A percentile compares a stretch with the other conserved stretches of the same genome.
Conservation (phyloP, 1,140 invertebrate genomes). For the Heliconius himera region DNA sequence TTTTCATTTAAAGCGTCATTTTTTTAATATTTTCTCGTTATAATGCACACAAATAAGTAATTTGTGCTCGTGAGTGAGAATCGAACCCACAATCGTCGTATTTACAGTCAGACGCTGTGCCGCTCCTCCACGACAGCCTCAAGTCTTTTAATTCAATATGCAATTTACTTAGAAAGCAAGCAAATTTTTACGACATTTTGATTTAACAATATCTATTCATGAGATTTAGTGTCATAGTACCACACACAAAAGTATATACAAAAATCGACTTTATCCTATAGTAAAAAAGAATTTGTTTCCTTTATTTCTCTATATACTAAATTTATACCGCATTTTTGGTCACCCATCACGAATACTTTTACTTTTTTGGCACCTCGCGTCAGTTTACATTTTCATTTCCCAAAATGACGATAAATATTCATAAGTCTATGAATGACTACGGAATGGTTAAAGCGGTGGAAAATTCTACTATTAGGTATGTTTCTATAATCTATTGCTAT, state of each 20-base stretch:
- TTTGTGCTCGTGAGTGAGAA: not conserved
- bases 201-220: constrained; percentile 14
- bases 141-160: not conserved
- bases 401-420: constrained; percentile 8
- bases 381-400: constrained; percentile 8
- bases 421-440: not conserved
- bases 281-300: not conserved
- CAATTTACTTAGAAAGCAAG: not conserved
- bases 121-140: not conserved
- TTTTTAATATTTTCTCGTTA: no score
- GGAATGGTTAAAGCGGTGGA: not conserved
- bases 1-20: no score
- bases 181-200: not conserved
- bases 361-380: not conserved
- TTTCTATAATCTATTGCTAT: constrained; percentile 6
- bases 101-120: not conserved
- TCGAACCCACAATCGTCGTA: not conserved
- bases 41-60: no score
- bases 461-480: not conserved
- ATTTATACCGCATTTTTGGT: not conserved
- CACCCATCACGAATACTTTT: not conserved
- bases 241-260: not conserved
- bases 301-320: not conserved
- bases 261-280: not conserved
- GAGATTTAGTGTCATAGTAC: not conserved